phyloP scores from a whole-genome alignment of 2,888 invertebrate genomes.

The Leptinotarsa juncta region DNA sequence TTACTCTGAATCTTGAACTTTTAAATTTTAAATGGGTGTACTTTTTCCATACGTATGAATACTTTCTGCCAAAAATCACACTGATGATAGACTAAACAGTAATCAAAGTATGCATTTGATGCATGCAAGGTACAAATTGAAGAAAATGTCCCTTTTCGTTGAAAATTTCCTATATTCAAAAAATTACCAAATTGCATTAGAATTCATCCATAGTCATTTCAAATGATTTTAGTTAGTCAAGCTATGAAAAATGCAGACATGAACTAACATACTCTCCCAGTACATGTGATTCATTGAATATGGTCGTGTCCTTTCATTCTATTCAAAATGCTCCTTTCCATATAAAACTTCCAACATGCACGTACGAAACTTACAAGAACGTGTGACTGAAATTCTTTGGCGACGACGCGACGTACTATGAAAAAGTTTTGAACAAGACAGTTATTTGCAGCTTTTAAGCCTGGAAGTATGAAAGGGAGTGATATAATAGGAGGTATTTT shows the following conservation, averaged over 20 bases:
- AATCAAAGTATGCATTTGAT: no score
- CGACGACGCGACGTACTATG: neutral
- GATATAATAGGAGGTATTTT: neutral
- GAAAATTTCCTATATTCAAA: no score
- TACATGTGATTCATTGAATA: neutral
- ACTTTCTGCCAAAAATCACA: no score
- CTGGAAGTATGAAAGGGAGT: slow-evolving; percentile 3
- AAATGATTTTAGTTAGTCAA: no score
- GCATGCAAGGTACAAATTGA: no score
- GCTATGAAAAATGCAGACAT: neutral
- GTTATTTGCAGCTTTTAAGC: neutral
- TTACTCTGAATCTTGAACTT: no score
- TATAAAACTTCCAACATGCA: neutral
- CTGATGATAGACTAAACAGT: no score
- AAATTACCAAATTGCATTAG: no score
- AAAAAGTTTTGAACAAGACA: slow-evolving; percentile 1
- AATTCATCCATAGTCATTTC: no score
- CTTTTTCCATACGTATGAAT: no score
- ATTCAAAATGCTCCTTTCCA: neutral
- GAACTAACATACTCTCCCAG: neutral
- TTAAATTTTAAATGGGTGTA: no score
- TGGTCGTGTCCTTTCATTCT: neutral
- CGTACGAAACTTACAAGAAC: neutral
- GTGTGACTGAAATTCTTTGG: neutral
- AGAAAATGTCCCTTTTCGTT: no score